Evolutionary conservation across 1,140 invertebrate species (phyloP), one percentile per base, ranked within the genome.

Genomic region (Acromyrmex heyeri): DNA sequence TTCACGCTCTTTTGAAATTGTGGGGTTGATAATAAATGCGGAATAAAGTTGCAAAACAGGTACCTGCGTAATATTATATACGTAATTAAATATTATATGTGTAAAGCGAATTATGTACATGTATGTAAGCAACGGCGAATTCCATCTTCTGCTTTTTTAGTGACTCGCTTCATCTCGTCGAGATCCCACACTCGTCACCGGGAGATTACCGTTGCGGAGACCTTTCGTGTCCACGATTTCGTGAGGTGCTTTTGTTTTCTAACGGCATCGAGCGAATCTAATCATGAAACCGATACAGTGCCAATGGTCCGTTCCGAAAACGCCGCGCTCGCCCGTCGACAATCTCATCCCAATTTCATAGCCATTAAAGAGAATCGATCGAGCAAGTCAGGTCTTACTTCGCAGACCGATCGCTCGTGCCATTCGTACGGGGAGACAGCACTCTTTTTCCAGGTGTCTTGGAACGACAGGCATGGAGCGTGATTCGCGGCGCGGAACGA

Each of bases 201-300:
- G 75, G 67, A 85, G 67, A 78, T 89, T 89, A 87, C 88, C 88
- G 88, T 89, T 89, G 88, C 44, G 12, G 16, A 50, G 61, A 8
- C 78, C 77, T 76, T 72, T 30, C 50, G 27, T 65, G 65, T 38
- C 55, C 50, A n/a, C 24, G 44, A 86, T 88, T 88, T 88, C 69
- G 69, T 27, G 30, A 48, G 44, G 38, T 53, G 59, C 21, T 10
- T 21, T 50, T 72, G 53, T 76, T 53, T 48, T 30, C 21, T 90
- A 90, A 90, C 88, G 85, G 85, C 59, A 82, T 55, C 50, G 67
- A 89, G 53, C 88, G 70, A 81, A 73, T 70, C 82, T 18, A 86
- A 89, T 85, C 70, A 44, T 5, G 38, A 16, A 65, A 67, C 73
- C 53, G 27, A 5, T 59, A n/a, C 18, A 16, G 21, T 34, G 18